phyloP scores from a whole-genome alignment of 2,113 vertebrate genomes.

The Calypte anna region DNA sequence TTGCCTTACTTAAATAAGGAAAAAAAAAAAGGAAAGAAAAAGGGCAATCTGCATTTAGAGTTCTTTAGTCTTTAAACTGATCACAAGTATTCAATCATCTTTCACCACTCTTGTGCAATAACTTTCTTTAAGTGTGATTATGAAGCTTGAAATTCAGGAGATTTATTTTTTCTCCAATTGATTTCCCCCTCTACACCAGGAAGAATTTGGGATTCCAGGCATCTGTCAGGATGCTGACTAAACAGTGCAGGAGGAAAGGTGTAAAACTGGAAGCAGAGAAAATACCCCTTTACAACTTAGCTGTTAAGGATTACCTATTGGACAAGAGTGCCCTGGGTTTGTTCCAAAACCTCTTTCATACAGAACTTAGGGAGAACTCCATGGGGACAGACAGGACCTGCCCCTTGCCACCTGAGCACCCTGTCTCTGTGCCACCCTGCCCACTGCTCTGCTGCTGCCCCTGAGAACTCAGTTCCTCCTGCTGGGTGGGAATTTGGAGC shows the following conservation, averaged over 20 bases:
- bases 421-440: background rate
- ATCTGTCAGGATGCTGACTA: background rate
- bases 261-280: background rate
- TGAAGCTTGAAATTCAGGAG: background rate
- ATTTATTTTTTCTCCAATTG: rapidly evolving
- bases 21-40: background rate
- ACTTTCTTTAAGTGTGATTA: background rate
- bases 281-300: background rate
- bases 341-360: background rate
- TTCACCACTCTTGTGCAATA: background rate
- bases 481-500: background rate
- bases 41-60: background rate
- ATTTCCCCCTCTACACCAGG: background rate
- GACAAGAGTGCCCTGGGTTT: background rate
- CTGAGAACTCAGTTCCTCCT: background rate
- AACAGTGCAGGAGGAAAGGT: background rate
- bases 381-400: background rate
- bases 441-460: background rate
- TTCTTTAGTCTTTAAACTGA: background rate
- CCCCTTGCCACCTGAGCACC: background rate
- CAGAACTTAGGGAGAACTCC: background rate
- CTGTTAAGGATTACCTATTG: background rate
- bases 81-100: background rate
- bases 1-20: background rate
- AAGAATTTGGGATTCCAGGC: background rate